phyloP scores from a whole-genome alignment of 1,140 invertebrate genomes.

The Thaumetopoea pityocampa region DNA sequence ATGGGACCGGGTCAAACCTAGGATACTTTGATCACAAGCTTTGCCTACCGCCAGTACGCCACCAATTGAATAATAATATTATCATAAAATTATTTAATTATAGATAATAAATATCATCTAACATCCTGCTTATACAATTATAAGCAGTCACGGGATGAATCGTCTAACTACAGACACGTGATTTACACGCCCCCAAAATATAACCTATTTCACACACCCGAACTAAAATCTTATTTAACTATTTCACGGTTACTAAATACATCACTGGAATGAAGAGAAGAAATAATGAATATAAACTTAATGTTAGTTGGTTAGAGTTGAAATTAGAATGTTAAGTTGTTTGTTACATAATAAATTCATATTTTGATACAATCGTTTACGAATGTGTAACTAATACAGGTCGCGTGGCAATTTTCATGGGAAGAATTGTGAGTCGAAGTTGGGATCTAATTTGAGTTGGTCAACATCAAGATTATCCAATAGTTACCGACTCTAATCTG shows the following conservation, averaged over 20 bases:
- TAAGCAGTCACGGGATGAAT: slow-evolving; percentile 56
- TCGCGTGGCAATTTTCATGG: slow-evolving; percentile 64
- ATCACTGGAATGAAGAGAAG: no score
- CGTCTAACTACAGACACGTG: slow-evolving; percentile 54
- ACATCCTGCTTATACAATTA: slow-evolving; percentile 24
- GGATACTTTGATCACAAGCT: no score
- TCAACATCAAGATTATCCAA: no score
- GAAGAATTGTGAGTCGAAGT: slow-evolving; percentile 39
- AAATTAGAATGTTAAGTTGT: no score
- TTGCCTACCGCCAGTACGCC: neutral
- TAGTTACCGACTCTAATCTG: no score
- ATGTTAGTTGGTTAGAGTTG: no score
- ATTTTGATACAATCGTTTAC: slow-evolving; percentile 38
- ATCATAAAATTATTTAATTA: neutral
- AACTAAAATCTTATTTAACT: slow-evolving; percentile 68
- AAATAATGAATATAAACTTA: no score
- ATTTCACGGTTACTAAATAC: slow-evolving; percentile 57
- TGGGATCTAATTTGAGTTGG: slow-evolving; percentile 21
- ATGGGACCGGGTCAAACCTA: no score
- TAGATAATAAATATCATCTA: slow-evolving; percentile 7
- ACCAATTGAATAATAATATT: no score
- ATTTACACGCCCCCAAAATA: slow-evolving; percentile 52
- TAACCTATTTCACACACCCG: slow-evolving; percentile 47
- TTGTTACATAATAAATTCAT: slow-evolving; percentile 25
- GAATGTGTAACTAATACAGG: slow-evolving; percentile 51